Evolutionary conservation across 37 sponge, comb jelly and placozoan species (phyloP), one percentile per base, ranked within the genome.

Genomic region (Theonella swinhoei): DNA sequence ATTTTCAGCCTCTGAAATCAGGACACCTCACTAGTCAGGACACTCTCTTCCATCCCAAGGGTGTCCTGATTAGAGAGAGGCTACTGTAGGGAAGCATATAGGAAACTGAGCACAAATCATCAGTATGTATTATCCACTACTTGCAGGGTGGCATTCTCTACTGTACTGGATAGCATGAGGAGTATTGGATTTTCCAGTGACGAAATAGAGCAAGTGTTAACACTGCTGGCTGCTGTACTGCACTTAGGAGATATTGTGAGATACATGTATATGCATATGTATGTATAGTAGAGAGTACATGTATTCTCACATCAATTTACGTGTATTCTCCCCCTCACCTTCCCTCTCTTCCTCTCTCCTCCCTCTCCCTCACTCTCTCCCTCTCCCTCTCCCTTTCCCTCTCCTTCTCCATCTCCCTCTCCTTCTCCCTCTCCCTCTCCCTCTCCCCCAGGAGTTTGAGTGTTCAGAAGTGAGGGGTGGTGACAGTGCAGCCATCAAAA

Each of bases 211-310:
- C 68, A 83, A 3, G 60, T 91, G 0, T 8, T 87, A 22, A 72
- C 54, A 0, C 33, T 87, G 4, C 76, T 91, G 4, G 92, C 92
- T 29, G 83, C 60, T 22, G 82, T 91, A 25, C 47, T 91, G n/a
- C 84, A 82, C 43, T 83, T 91, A 19, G 92, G 92, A 60, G 83
- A 91, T 80, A 83, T 91, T 68, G 92, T 91, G 68, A 87, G 92
- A 67, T 23, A 66, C 54, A 47, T 47, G 54, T 14, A 47, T 47
- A 47, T 14, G 7, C 7, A 14, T 47, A 47, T 14, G 54, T 47
- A 47, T 47, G 54, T 47, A 47, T n/a, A n/a, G n/a, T n/a, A n/a
- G n/a, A n/a, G n/a, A n/a, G n/a, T n/a, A n/a, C n/a, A n/a, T n/a
- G n/a, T n/a, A n/a, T n/a, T n/a, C n/a, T n/a, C n/a, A n/a, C n/a